phyloP scores from a whole-genome alignment of 2,113 vertebrate genomes.

The Delphinapterus leucas region DNA sequence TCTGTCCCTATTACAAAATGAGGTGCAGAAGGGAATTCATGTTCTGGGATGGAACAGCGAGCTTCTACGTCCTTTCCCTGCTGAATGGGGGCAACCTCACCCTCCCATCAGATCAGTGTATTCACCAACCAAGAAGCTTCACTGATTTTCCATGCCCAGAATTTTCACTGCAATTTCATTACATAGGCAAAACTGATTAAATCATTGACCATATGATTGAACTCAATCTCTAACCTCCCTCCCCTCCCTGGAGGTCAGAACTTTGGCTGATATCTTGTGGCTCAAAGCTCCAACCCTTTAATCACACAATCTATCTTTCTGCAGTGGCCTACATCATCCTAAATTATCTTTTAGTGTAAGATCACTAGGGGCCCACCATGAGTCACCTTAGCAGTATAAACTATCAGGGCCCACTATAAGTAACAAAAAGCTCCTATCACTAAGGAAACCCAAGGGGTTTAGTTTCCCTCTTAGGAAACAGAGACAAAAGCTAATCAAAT shows the following conservation, averaged over 20 bases:
- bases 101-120: no score
- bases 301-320: neutral
- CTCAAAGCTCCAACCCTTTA: neutral
- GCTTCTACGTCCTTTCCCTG: neutral
- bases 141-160: neutral
- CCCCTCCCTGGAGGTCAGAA: neutral
- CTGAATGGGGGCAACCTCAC: neutral
- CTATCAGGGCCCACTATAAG: neutral
- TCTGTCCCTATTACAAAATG: neutral
- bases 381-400: neutral
- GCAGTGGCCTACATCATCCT: neutral
- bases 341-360: neutral
- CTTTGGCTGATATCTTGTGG: neutral
- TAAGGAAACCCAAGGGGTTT: neutral
- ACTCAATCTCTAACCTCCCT: neutral
- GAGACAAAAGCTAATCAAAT: neutral
- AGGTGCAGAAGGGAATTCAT: neutral
- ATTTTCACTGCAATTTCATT: neutral
- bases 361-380: neutral
- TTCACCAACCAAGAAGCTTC: neutral
- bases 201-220: neutral
- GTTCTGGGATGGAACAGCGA: neutral
- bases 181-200: neutral
- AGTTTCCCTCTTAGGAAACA: neutral
- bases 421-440: neutral